Evolutionary conservation across 2,888 invertebrate genomes (phyloP).

Genomic region (Chalcis sispes): DNA sequence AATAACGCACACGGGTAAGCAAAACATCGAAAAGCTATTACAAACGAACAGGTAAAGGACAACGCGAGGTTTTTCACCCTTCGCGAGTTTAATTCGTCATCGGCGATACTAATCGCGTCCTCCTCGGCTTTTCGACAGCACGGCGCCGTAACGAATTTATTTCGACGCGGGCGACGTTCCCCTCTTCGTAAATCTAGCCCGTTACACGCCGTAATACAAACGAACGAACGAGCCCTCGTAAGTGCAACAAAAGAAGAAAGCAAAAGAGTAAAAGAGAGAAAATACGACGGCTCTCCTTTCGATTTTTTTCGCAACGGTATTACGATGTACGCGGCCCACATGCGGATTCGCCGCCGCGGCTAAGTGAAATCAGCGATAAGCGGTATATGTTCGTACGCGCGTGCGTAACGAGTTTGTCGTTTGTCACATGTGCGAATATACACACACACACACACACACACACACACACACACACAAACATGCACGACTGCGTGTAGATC

Average conservation of each 20-base stretch:
- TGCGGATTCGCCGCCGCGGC: slow-evolving; percentile 63
- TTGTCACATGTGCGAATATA: slow-evolving; percentile 34
- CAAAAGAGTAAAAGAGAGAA: background rate
- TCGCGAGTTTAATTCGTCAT: too few relatives aligned
- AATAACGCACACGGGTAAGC: too few relatives aligned
- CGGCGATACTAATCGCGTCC: too few relatives aligned
- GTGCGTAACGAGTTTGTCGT: slow-evolving; percentile 73
- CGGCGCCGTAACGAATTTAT: background rate
- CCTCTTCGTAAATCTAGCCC: slow-evolving; percentile 15
- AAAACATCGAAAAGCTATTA: too few relatives aligned
- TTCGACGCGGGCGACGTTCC: background rate
- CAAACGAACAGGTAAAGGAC: too few relatives aligned
- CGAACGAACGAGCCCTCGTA: background rate
- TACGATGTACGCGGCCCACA: background rate
- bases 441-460: too few relatives aligned
- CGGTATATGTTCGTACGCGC: slow-evolving; percentile 65
- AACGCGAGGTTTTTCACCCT: too few relatives aligned
- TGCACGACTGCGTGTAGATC: background rate
- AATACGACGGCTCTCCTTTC: background rate
- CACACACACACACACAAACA: too few relatives aligned
- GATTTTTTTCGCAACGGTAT: too few relatives aligned
- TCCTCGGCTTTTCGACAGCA: too few relatives aligned
- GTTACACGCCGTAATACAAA: slow-evolving; percentile 42
- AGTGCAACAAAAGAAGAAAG: background rate
- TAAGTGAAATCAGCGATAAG: slow-evolving; percentile 72